These are phyloP conservation scores for Antheraea pernyi DNA, from an alignment of 1,140 invertebrate genomes.

Conservation along the genomic window DNA sequence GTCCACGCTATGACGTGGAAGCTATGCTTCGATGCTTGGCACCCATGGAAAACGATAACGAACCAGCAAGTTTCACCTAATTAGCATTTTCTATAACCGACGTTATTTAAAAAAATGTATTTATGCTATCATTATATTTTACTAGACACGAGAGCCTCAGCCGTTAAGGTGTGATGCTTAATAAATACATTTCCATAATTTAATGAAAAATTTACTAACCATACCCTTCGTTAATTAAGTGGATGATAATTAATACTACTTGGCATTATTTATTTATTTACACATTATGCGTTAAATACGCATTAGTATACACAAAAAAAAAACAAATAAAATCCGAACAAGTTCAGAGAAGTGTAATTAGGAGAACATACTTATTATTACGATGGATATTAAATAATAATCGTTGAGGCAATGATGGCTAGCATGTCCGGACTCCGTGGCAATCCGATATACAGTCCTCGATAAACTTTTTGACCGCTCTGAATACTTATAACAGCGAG, in stretches of 20 bases:
- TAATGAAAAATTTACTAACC: not conserved
- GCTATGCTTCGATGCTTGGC: constrained; percentile 57
- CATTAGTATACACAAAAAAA: no score
- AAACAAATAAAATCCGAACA: no score
- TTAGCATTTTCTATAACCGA: constrained; percentile 28
- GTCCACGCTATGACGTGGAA: constrained; percentile 64
- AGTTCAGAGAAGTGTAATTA: not conserved
- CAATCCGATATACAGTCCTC: no score
- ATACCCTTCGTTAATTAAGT: not conserved
- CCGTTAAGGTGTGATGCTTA: not conserved
- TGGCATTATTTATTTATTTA: not conserved
- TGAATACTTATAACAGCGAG: no score
- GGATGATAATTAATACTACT: not conserved
- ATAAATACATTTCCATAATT: not conserved
- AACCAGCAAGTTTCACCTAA: constrained; percentile 29
- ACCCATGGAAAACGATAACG: constrained; percentile 50
- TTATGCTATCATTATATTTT: not conserved
- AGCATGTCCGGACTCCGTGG: no score
- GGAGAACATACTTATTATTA: no score
- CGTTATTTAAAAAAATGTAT: not conserved
- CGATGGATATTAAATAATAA: no score
- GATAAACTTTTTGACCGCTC: no score
- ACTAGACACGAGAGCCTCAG: not conserved
- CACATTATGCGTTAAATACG: not conserved
- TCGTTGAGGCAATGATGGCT: no score